Evolutionary conservation across 2,888 invertebrate genomes (phyloP), one percentile per base, ranked within the genome.

Genomic region (Aphrophora alni): DNA sequence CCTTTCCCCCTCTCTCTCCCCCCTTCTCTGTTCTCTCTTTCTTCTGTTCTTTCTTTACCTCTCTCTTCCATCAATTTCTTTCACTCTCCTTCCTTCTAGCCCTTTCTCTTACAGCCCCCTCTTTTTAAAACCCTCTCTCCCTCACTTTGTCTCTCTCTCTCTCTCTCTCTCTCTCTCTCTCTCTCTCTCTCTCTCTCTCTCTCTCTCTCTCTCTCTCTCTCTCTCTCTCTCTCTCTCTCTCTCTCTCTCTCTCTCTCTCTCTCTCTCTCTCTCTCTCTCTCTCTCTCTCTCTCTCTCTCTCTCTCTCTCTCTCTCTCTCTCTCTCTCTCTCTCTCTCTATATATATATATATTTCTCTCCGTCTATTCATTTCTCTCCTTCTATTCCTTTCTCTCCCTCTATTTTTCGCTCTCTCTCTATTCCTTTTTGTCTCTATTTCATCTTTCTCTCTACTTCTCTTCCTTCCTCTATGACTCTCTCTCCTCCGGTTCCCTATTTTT

Each of bases 81-180:
- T 76, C 59, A 26, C 76, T 59, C 76, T 59, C 26, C 28, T 28
- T 76, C 59, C 59, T 27, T 75, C 51, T 51, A 14, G 0, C 44
- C 44, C 24, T 44, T 44, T 21, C 24, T 4, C 44, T 75, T 44
- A n/a, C 17, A 14, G 17, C 25, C 38, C 14, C 74, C 10, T 12
- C 14, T 10, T 38, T 33, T 28, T 74, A 25, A 24, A 12, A 74
- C 25, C 33, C 21, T 25, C 25, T 17, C 8, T 25, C 27, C 12
- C 73, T 73, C 25, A 10, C 73, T 73, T 17, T 73, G 21, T 28
- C 17, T 73, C 73, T 73, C 73, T 26, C 73, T 73, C 17, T 27
- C 21, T 17, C 8, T 10, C 21, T 27, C 28, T 73, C 27, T 72
- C 24, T 72, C 27, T 5, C 27, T 25, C 73, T 28, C 1, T 14